phyloP scores from a whole-genome alignment of 2,113 vertebrate genomes.

The Mohoua ochrocephala region DNA sequence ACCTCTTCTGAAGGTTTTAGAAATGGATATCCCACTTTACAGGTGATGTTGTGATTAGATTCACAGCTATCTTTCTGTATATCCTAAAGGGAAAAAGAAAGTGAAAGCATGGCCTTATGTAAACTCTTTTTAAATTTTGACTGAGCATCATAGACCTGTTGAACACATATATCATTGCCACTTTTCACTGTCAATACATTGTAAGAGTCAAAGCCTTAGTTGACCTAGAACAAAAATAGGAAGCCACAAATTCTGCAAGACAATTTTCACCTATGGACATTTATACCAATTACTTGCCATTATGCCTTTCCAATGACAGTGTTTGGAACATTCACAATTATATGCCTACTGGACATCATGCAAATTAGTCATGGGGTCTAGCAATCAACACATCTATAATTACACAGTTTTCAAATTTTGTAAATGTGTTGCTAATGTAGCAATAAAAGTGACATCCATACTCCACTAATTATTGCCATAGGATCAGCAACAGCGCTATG shows the following conservation, averaged over 20 bases:
- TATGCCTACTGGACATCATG: background rate
- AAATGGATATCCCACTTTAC: conserved; percentile 92
- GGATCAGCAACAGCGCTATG: background rate
- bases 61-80: conserved; percentile 83
- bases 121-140: background rate
- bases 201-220: background rate
- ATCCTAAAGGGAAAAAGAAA: conserved; percentile 66
- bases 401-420: background rate
- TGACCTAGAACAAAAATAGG: background rate
- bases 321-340: background rate
- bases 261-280: background rate
- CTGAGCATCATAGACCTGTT: background rate
- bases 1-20: conserved; percentile 79
- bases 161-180: background rate
- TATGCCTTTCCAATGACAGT: background rate
- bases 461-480: background rate
- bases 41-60: conserved; percentile 80
- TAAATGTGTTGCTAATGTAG: background rate
- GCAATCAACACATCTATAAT: background rate
- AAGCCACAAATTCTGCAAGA: background rate
- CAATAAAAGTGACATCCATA: background rate
- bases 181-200: background rate
- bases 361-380: background rate
- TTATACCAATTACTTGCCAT: background rate
- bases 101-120: background rate